Conservation (phyloP, 1,140 invertebrate genomes). For the Carposina sasakii region DNA sequence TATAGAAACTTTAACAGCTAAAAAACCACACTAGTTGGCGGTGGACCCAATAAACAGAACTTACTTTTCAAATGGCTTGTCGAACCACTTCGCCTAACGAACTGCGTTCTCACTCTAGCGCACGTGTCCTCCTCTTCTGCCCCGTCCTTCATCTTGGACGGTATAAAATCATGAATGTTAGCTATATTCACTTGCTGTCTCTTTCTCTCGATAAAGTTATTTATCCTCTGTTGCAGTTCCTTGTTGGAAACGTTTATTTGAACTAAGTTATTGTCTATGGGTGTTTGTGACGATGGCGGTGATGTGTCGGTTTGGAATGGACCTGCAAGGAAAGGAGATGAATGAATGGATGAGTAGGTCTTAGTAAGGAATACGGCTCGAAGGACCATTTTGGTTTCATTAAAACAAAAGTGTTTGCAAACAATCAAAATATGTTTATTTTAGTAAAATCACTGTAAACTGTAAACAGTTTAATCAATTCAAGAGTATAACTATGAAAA, state of each 20-base stretch:
- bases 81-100: constrained; percentile 75
- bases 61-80: constrained; percentile 83
- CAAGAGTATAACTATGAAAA: too few relatives aligned
- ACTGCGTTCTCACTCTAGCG: constrained; percentile 78
- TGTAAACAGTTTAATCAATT: too few relatives aligned
- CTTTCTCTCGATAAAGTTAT: constrained; percentile 78
- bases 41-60: constrained; percentile 4
- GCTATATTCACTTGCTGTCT: constrained; percentile 77
- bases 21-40: neutral
- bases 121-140: constrained; percentile 72
- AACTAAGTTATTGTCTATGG: constrained; percentile 62
- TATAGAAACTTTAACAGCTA: too few relatives aligned
- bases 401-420: too few relatives aligned
- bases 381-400: too few relatives aligned
- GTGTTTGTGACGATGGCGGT: constrained; percentile 10
- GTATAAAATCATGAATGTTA: constrained; percentile 76
- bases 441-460: too few relatives aligned
- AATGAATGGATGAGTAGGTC: too few relatives aligned
- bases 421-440: too few relatives aligned
- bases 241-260: constrained; percentile 76
- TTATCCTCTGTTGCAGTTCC: constrained; percentile 75
- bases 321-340: constrained; percentile 29
- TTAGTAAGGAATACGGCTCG: constrained; percentile 12
- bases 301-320: constrained; percentile 15
- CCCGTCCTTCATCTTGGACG: constrained; percentile 28